phyloP scores from a whole-genome alignment of 2,888 invertebrate species.

The Leucophora obtusa region DNA sequence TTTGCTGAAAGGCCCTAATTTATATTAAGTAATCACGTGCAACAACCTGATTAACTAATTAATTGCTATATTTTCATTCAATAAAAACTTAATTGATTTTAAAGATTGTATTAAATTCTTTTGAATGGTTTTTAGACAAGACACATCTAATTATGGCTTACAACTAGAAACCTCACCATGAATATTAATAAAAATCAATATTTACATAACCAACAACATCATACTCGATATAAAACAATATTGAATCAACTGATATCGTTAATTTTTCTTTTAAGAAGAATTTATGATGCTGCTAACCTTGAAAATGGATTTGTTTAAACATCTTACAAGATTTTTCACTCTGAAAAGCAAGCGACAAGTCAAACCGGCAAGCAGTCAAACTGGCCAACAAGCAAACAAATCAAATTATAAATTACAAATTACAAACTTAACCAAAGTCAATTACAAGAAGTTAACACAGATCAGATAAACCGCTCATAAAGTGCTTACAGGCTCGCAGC shows the following conservation, averaged over 20 bases:
- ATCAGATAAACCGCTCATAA: constrained; percentile 48
- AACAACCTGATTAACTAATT: too few relatives aligned
- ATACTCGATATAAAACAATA: not conserved
- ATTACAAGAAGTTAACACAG: constrained; percentile 57
- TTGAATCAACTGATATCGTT: constrained; percentile 11
- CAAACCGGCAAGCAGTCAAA: not conserved
- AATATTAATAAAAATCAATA: not conserved
- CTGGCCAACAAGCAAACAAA: not conserved
- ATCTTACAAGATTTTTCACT: constrained; percentile 23
- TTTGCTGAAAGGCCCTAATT: too few relatives aligned
- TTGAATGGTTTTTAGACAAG: not conserved
- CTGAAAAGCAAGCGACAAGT: not conserved
- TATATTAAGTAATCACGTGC: too few relatives aligned
- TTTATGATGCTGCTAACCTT: constrained; percentile 61
- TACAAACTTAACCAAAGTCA: constrained; percentile 49
- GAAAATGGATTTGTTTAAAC: constrained; percentile 33
- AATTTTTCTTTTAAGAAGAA: constrained; percentile 40
- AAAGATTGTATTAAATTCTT: too few relatives aligned
- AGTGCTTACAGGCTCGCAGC: not conserved
- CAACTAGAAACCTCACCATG: not conserved
- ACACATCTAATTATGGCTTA: not conserved
- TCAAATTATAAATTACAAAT: constrained; percentile 60
- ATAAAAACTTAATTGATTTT: too few relatives aligned
- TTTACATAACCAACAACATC: not conserved
- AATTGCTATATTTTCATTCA: too few relatives aligned